Conservation (phyloP, 2,113 vertebrate genomes). For the Stercorarius parasiticus region DNA sequence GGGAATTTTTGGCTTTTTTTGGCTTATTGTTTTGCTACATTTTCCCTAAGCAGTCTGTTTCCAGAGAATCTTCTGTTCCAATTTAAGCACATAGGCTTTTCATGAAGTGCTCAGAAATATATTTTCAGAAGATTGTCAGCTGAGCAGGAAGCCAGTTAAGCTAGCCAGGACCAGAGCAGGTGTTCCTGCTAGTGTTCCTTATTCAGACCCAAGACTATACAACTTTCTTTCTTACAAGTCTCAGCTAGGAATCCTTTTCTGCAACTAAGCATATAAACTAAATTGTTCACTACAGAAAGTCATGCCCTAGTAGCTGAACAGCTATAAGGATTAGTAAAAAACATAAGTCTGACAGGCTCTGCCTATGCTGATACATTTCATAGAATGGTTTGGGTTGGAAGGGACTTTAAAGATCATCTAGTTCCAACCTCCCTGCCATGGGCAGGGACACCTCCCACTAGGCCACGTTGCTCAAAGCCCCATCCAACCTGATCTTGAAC, state of each 20-base stretch:
- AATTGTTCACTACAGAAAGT: neutral
- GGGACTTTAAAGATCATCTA: neutral
- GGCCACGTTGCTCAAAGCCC: neutral
- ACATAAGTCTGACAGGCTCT: neutral
- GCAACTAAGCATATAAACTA: neutral
- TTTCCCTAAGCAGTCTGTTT: neutral
- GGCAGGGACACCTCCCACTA: neutral
- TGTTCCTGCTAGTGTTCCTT: neutral
- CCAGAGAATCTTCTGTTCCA: neutral
- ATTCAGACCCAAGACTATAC: neutral
- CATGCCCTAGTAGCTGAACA: neutral
- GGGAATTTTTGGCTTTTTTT: neutral
- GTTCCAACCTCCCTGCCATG: neutral
- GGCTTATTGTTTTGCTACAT: neutral
- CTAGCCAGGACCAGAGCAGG: neutral
- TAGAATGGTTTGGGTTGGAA: neutral
- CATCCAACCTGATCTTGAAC: neutral
- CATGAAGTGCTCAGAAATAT: neutral
- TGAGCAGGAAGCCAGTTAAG: neutral
- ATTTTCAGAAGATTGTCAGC: neutral
- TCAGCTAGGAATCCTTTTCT: neutral
- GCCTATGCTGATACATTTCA: neutral
- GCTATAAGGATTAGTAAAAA: neutral
- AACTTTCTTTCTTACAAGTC: neutral
- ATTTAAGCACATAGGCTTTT: neutral